phyloP scores from a whole-genome alignment of 2,888 invertebrate genomes.

The Lithosia quadra region DNA sequence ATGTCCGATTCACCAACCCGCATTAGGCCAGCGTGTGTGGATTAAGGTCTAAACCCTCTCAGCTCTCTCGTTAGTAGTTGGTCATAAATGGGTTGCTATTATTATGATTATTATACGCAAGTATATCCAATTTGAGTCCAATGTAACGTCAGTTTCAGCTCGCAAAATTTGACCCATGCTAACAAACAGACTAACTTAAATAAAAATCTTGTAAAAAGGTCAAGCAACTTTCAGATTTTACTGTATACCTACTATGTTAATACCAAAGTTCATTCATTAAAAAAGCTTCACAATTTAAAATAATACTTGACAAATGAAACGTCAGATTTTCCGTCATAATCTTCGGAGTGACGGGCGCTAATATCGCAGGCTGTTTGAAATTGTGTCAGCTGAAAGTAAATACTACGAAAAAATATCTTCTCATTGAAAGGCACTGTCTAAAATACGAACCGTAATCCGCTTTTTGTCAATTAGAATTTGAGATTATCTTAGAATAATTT shows the following conservation, averaged over 20 bases:
- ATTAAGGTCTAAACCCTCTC: too few species aligned
- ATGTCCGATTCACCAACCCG: too few species aligned
- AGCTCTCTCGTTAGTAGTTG: too few species aligned
- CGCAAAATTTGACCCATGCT: too few species aligned
- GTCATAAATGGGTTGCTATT: too few species aligned
- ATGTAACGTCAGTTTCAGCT: too few species aligned
- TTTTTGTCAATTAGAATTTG: conserved; percentile 17
- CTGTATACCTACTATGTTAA: not conserved
- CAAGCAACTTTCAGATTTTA: not conserved
- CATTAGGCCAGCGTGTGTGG: too few species aligned
- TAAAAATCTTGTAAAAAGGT: not conserved
- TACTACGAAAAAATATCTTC: conserved; percentile 18
- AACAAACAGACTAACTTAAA: too few species aligned
- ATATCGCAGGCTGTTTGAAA: conserved; percentile 31
- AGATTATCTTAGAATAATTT: not conserved
- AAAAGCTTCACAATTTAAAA: conserved; percentile 27
- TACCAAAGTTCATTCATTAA: not conserved
- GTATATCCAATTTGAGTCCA: too few species aligned
- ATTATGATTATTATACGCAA: too few species aligned
- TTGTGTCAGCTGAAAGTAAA: conserved; percentile 22
- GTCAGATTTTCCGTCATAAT: conserved; percentile 33
- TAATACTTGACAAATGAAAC: conserved; percentile 42
- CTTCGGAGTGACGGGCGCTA: conserved; percentile 26
- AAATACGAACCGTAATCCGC: conserved; percentile 15
- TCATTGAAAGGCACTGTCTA: conserved; percentile 11